phyloP scores from a whole-genome alignment of 1,140 invertebrate genomes.

The Trissolcus basalis region DNA sequence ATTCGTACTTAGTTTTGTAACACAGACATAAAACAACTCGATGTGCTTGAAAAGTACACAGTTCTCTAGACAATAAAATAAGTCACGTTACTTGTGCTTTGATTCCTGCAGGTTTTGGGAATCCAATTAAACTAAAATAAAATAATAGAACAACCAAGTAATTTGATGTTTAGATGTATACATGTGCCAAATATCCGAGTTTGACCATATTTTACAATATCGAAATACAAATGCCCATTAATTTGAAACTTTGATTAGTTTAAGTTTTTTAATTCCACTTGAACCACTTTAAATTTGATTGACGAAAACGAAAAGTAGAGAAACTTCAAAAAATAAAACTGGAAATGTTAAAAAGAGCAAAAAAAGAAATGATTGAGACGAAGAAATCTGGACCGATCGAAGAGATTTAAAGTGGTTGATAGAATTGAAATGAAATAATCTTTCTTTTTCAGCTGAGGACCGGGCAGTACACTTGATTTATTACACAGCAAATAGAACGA shows the following conservation, averaged over 20 bases:
- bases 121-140: not conserved
- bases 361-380: too few species aligned
- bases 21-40: too few species aligned
- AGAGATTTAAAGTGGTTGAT: not conserved
- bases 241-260: not conserved
- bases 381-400: too few species aligned
- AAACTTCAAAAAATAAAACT: too few species aligned
- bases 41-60: too few species aligned
- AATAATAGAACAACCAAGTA: slow-evolving; percentile 1
- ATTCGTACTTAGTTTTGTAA: too few species aligned
- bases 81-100: slow-evolving; percentile 6
- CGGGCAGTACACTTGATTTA: slow-evolving; percentile 59
- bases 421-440: slow-evolving; percentile 55
- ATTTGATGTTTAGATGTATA: slow-evolving; percentile 13
- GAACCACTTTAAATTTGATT: slow-evolving; percentile 9
- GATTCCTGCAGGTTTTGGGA: slow-evolving; percentile 1
- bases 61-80: too few species aligned
- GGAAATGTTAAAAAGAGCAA: too few species aligned
- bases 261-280: slow-evolving; percentile 5
- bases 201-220: slow-evolving; percentile 20
- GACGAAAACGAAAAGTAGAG: too few species aligned
- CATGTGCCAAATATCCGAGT: slow-evolving; percentile 31
- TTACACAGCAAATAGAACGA: slow-evolving; percentile 59
- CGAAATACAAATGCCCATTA: slow-evolving; percentile 14
- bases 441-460: slow-evolving; percentile 69